Conservation (phyloP, 2,888 invertebrate genomes). For the Agrenia bidenticulata region DNA sequence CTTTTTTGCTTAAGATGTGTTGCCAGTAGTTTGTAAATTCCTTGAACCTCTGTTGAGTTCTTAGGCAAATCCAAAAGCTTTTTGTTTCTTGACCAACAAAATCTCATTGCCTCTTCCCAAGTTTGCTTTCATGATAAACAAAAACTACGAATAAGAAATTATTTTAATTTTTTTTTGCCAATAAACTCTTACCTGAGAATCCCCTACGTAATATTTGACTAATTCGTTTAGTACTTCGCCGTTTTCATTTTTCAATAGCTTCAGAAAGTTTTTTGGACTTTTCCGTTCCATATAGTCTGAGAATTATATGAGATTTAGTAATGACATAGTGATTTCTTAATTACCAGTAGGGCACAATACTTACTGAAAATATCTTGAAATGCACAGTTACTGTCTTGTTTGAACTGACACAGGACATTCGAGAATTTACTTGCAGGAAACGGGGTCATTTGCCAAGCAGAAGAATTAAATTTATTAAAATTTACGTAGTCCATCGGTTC, state of each 20-base stretch:
- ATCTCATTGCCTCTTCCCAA: slow-evolving; percentile 9
- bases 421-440: background rate
- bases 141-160: background rate
- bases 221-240: no score
- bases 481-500: background rate
- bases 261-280: background rate
- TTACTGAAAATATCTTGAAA: background rate
- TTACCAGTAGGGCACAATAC: background rate
- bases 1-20: no score
- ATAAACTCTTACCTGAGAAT: slow-evolving; percentile 11
- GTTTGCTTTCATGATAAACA: background rate
- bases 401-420: slow-evolving; percentile 6
- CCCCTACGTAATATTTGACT: background rate
- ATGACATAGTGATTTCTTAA: no score
- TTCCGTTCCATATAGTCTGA: background rate
- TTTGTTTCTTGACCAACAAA: slow-evolving; percentile 10
- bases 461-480: slow-evolving; percentile 3
- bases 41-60: background rate
- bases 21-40: background rate
- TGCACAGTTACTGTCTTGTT: background rate
- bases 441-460: slow-evolving; percentile 6
- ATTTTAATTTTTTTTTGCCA: no score
- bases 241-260: no score
- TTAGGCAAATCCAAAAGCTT: background rate
- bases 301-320: no score